Evolutionary conservation across 2,113 vertebrate genomes (phyloP).

Genomic region (Triplophysa dalaica): DNA sequence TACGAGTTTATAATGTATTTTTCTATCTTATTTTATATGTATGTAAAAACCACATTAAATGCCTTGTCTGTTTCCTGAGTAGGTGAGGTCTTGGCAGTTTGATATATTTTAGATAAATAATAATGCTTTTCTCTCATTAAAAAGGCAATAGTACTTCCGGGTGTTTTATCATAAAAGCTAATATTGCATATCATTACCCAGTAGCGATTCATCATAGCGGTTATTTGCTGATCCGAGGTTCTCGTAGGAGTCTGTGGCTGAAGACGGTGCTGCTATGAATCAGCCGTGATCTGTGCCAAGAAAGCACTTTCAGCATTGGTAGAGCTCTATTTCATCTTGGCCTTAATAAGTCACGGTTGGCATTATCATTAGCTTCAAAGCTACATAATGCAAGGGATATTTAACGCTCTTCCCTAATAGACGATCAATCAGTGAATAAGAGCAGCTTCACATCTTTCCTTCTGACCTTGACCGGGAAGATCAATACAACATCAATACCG

Average conservation of each 20-base stretch:
- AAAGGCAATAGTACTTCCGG: slow-evolving; percentile 2
- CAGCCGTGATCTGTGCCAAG: slow-evolving; percentile 36
- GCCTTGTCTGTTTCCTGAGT: slow-evolving; percentile 87
- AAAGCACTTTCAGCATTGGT: slow-evolving; percentile 51
- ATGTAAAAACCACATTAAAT: slow-evolving; percentile 87
- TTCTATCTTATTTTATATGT: slow-evolving; percentile 96
- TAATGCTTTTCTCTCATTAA: background rate
- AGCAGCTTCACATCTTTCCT: slow-evolving; percentile 11
- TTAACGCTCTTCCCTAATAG: slow-evolving; percentile 40
- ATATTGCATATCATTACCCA: slow-evolving; percentile 6
- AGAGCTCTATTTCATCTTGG: slow-evolving; percentile 41
- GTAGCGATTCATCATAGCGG: background rate
- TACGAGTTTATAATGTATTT: slow-evolving; percentile 96
- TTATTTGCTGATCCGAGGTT: slow-evolving; percentile 17
- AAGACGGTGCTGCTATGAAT: slow-evolving; percentile 28
- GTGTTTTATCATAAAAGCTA: slow-evolving; percentile 26
- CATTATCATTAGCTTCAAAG: slow-evolving; percentile 21
- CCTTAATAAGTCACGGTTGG: slow-evolving; percentile 22
- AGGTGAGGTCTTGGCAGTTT: slow-evolving; percentile 53
- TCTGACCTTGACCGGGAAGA: slow-evolving; percentile 7
- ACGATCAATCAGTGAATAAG: slow-evolving; percentile 25
- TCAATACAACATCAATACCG: slow-evolving; percentile 24
- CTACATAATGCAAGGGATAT: slow-evolving; percentile 36
- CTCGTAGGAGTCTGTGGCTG: background rate
- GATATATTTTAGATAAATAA: background rate